These are phyloP conservation scores for Coenonympha arcania DNA, from an alignment of 2,888 invertebrate species.

Conservation along the genomic window DNA sequence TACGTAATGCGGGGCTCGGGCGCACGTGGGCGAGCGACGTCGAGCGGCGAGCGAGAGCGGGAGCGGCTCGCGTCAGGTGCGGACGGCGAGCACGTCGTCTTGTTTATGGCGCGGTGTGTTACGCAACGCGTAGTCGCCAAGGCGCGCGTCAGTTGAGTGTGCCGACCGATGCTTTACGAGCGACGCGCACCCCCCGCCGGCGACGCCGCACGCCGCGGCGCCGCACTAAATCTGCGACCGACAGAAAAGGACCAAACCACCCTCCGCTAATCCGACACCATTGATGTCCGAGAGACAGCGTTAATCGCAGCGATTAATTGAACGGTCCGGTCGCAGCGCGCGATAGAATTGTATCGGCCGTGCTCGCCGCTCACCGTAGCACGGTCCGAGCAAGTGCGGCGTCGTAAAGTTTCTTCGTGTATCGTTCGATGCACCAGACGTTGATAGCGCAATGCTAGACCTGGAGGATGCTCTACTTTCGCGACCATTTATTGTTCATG, in stretches of 20 bases:
- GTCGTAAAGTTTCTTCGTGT: constrained; percentile 74
- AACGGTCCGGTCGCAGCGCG: constrained; percentile 53
- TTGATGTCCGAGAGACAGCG: constrained; percentile 65
- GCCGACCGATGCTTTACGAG: constrained; percentile 73
- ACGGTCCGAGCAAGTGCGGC: constrained; percentile 68
- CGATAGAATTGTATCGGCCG: constrained; percentile 65
- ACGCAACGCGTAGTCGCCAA: constrained; percentile 74
- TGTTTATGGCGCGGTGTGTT: constrained; percentile 69
- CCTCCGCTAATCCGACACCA: constrained; percentile 66
- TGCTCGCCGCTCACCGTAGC: constrained; percentile 50
- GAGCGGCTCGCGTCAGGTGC: constrained; percentile 44
- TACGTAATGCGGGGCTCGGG: constrained; percentile 56
- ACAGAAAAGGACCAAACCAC: constrained; percentile 67
- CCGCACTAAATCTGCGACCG: constrained; percentile 73
- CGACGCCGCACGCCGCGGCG: constrained; percentile 71
- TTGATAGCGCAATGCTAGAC: constrained; percentile 55
- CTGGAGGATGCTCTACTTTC: constrained; percentile 56
- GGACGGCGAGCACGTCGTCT: constrained; percentile 61
- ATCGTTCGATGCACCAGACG: constrained; percentile 74
- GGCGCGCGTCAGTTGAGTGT: constrained; percentile 74
- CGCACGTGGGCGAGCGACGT: constrained; percentile 66
- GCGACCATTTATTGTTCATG: constrained; percentile 12
- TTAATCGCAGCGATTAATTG: constrained; percentile 71
- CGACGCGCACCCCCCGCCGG: constrained; percentile 60
- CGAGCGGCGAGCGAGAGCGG: no score